phyloP scores from a whole-genome alignment of 2,113 vertebrate genomes.

The Apteryx owenii region DNA sequence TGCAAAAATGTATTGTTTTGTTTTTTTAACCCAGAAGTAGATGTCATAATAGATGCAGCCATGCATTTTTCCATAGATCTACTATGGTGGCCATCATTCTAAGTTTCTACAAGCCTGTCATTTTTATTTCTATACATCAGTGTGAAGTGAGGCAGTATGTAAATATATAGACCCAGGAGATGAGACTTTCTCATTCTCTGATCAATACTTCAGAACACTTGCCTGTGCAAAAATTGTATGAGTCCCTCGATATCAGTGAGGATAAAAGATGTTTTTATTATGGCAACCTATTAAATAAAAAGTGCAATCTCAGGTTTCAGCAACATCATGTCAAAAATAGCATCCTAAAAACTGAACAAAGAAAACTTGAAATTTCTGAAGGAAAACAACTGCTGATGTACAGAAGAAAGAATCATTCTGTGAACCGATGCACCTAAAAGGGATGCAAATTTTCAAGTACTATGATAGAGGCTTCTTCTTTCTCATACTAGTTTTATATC shows the following conservation, averaged over 20 bases:
- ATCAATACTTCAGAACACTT: neutral
- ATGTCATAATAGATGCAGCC: neutral
- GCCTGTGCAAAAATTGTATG: neutral
- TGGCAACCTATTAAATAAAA: neutral
- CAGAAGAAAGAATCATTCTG: neutral
- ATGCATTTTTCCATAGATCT: neutral
- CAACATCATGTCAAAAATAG: neutral
- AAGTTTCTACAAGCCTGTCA: neutral
- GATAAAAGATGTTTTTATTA: neutral
- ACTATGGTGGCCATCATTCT: neutral
- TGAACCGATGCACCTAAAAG: neutral
- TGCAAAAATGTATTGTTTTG: neutral
- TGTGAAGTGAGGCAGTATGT: neutral
- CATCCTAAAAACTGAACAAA: neutral
- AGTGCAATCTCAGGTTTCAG: neutral
- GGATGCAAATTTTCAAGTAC: neutral
- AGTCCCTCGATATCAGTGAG: neutral
- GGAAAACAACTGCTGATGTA: neutral
- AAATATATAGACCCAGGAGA: neutral
- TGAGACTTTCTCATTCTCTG: neutral
- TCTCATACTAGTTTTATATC: neutral
- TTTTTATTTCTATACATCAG: neutral
- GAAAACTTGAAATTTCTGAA: neutral
- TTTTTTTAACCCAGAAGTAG: neutral
- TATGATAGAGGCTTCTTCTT: neutral